Percentiles rank a stretch among this genome's conserved stretches.
These are phyloP conservation scores for Ichneumoninae sp. DNA, from an alignment of 2,888 invertebrate species.

Conservation along the genomic window DNA sequence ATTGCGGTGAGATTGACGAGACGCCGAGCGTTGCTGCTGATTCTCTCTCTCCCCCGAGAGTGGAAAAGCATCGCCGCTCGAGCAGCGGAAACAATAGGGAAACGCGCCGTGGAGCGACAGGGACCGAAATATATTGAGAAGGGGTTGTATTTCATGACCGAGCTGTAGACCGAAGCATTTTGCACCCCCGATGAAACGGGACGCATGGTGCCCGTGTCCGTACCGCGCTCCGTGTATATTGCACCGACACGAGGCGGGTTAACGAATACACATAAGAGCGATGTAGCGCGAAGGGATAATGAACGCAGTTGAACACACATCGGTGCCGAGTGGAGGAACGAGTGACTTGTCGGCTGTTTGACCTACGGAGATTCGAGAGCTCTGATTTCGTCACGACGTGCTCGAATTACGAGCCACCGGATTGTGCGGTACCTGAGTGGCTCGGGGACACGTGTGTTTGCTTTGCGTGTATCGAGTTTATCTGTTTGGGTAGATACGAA, in stretches of 20 bases:
- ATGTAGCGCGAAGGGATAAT: not conserved
- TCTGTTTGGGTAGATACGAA: not conserved
- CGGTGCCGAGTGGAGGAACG: constrained; percentile 8
- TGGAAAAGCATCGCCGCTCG: constrained; percentile 41
- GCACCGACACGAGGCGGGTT: not conserved
- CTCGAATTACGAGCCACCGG: constrained; percentile 29
- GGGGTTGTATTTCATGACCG: constrained; percentile 47
- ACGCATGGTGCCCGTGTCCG: not conserved
- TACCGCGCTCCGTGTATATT: not conserved
- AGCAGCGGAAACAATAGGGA: constrained; percentile 45
- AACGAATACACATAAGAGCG: not conserved
- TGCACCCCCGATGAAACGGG: constrained; percentile 32
- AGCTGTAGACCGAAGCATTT: constrained; percentile 46
- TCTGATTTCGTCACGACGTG: constrained; percentile 36
- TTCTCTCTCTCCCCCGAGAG: constrained; percentile 40
- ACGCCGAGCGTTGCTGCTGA: constrained; percentile 27
- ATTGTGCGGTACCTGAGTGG: not conserved
- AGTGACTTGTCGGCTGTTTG: constrained; percentile 51
- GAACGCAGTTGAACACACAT: not conserved
- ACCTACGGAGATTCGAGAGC: constrained; percentile 36
- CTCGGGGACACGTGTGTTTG: constrained; percentile 3
- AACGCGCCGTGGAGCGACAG: constrained; percentile 4
- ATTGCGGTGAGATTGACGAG: constrained; percentile 68
- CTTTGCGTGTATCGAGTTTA: not conserved
- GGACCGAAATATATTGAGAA: constrained; percentile 32